A percentile compares a stretch with the other conserved stretches of the same genome.
These are phyloP conservation scores for Ichneumon xanthorius DNA, from an alignment of 2,888 invertebrate species.

Conservation along the genomic window DNA sequence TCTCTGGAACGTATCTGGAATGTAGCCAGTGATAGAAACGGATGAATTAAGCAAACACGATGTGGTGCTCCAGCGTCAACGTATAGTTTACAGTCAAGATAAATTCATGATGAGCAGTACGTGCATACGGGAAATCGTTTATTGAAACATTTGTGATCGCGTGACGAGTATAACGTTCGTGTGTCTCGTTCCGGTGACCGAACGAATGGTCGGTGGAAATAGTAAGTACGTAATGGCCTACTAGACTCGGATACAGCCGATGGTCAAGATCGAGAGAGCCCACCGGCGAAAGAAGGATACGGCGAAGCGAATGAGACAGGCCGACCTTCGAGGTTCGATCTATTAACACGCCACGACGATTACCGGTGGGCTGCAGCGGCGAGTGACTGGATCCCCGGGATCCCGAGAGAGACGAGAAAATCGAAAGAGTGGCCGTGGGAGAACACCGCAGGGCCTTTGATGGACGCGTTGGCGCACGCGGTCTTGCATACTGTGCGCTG, in stretches of 20 bases:
- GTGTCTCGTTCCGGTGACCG: constrained; percentile 49
- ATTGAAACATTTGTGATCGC: constrained; percentile 38
- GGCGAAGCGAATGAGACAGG: constrained; percentile 62
- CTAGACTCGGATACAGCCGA: constrained; percentile 10
- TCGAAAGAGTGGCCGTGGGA: constrained; percentile 74
- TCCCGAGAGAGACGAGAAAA: constrained; percentile 52
- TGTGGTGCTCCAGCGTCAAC: too few relatives aligned
- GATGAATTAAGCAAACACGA: too few relatives aligned
- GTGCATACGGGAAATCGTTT: not conserved
- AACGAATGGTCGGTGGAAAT: constrained; percentile 24
- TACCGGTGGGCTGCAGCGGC: constrained; percentile 63
- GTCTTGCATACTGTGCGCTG: not conserved
- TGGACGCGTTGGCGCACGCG: constrained; percentile 21
- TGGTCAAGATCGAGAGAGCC: constrained; percentile 59
- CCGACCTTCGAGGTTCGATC: constrained; percentile 72
- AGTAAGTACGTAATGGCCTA: constrained; percentile 47
- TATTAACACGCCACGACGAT: constrained; percentile 76
- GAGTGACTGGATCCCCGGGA: constrained; percentile 17
- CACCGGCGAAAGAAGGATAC: constrained; percentile 60
- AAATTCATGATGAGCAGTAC: constrained; percentile 22
- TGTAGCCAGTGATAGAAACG: too few relatives aligned
- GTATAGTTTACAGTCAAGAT: not conserved
- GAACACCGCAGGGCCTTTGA: constrained; percentile 65
- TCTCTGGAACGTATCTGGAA: too few relatives aligned
- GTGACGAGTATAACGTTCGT: constrained; percentile 28